A percentile compares a stretch with the other conserved stretches of the same genome.
Evolutionary conservation across 2,797 vertebrate species (phyloP).

Genomic region (Carcharodon carcharias): DNA sequence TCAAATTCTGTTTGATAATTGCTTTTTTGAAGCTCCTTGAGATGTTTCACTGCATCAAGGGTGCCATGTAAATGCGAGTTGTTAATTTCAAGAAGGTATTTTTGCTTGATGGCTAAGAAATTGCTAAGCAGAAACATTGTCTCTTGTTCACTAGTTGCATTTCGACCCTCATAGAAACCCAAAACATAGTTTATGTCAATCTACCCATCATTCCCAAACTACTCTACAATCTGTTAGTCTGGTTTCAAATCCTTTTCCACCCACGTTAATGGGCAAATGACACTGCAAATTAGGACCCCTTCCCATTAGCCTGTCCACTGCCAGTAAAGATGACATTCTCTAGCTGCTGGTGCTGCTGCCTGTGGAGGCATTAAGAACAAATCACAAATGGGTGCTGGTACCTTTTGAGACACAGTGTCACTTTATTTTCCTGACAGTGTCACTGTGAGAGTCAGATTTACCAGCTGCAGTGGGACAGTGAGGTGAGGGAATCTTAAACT

Average conservation of each 20-base stretch:
- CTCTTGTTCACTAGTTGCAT: background rate
- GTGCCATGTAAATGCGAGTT: background rate
- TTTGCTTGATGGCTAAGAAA: background rate
- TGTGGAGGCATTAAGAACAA: background rate
- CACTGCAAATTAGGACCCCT: background rate
- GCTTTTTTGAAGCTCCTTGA: background rate
- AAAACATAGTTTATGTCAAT: background rate
- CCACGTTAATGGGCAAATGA: background rate
- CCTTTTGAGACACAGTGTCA: background rate
- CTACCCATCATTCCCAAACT: background rate
- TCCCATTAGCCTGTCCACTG: background rate
- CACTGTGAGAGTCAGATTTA: background rate
- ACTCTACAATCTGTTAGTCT: background rate
- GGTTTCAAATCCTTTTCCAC: background rate
- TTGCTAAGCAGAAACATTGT: background rate
- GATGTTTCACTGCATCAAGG: background rate
- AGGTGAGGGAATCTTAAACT: background rate
- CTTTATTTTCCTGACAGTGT: background rate
- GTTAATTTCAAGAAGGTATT: background rate
- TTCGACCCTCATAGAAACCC: background rate
- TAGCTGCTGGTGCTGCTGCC: background rate
- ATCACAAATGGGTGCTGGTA: background rate
- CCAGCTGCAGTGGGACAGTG: background rate
- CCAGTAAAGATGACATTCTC: background rate
- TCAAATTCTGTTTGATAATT: background rate